Evolutionary conservation across 1,140 invertebrate species (phyloP), one percentile per base, ranked within the genome.

Genomic region (Aphaenogaster ashmeadi): DNA sequence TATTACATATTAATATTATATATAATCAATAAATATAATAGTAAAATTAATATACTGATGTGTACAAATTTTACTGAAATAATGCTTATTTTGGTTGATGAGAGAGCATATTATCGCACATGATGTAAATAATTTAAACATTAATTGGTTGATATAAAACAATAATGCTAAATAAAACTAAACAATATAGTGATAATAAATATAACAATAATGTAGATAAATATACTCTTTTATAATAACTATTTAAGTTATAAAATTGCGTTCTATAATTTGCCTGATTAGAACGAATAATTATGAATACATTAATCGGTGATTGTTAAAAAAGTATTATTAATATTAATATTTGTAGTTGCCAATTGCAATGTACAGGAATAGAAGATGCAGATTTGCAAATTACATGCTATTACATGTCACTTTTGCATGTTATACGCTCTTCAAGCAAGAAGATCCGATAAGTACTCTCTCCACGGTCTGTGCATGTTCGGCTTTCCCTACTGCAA

Each of bases 401-500:
- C 11, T 44, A 8, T 41, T 56, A 56, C n/a, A 27, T 13, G 11
- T 18, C n/a, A 75, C 52, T 41, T 62, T 58, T 75, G 72, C 33
- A 44, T 75, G n/a, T 21, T 54, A 54, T 33, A 36, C 11, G 13
- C 41, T 78, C 15, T n/a, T 44, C 21, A 44, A 44, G 38, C 21
- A 36, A 8, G 18, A 44, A 75, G 33, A 33, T 78, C 41, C 41
- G 27, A 47, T 47, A 58, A 36, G 15, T 36, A 4, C 56, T 81
- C 47, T 54, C 79, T 15, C 21, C 9, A n/a, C 66, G 5, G 18
- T 64, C 60, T 47, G 38, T 79, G 77, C 79, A 72, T 56, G 21
- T 83, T 72, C n/a, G 79, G 13, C 79, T 83, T 83, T 72, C 66
- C 8, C 54, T 56, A 56, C 50, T 72, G 36, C 66, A 83, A 72